Evolutionary conservation across 2,797 vertebrate genomes (phyloP).

Genomic region (Peromyscus attwateri): DNA sequence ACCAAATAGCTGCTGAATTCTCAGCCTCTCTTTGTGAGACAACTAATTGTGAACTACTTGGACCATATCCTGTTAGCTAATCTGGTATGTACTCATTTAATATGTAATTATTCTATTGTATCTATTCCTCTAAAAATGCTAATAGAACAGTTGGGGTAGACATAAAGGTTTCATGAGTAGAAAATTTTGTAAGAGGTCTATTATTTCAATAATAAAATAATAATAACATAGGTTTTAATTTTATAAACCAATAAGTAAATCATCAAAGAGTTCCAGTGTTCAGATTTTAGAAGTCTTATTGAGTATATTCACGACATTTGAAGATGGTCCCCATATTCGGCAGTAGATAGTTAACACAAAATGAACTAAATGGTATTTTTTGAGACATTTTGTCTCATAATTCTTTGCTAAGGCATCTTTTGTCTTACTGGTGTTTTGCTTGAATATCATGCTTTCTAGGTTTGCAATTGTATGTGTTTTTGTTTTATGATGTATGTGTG

Average conservation of each 20-base stretch:
- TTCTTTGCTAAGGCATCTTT: not conserved
- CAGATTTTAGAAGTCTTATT: not conserved
- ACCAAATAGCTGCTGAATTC: not conserved
- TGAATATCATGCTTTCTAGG: not conserved
- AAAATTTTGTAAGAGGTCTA: not conserved
- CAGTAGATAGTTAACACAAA: not conserved
- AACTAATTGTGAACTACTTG: not conserved
- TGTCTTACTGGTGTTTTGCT: not conserved
- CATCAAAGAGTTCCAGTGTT: not conserved
- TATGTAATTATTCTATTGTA: not conserved
- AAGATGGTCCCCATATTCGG: not conserved
- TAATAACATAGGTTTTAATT: not conserved
- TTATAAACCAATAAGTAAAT: not conserved
- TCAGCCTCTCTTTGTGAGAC: not conserved
- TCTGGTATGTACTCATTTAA: not conserved
- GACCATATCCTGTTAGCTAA: too few relatives aligned
- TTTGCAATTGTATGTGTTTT: not conserved
- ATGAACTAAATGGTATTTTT: too few relatives aligned
- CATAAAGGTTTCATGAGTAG: not conserved
- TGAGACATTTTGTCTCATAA: not conserved
- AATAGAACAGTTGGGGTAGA: not conserved
- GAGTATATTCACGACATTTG: not conserved
- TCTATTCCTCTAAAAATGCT: not conserved
- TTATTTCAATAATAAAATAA: not conserved
- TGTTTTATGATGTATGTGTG: not conserved